Percentiles rank a stretch among this genome's conserved stretches.
Evolutionary conservation across 2,113 vertebrate species (phyloP).

Genomic region (Mungos mungo): DNA sequence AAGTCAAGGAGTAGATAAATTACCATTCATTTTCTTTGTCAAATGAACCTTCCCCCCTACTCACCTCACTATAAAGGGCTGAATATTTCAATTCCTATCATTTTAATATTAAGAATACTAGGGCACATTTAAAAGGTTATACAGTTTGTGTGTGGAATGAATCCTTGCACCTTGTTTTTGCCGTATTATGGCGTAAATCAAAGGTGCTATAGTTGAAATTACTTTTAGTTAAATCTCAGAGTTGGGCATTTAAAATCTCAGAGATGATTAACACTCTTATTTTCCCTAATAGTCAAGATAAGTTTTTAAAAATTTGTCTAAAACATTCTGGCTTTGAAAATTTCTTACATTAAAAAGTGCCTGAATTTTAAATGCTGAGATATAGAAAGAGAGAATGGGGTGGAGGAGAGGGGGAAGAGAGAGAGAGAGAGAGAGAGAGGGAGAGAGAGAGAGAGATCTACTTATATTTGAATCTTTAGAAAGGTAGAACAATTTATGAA

Average conservation of each 20-base stretch:
- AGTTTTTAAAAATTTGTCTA: background rate
- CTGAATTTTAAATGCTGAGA: background rate
- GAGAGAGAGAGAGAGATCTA: background rate
- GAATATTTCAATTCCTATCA: conserved; percentile 68
- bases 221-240: conserved; percentile 2
- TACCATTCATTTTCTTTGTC: conserved; percentile 53
- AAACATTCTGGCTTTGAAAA: background rate
- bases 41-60: conserved; percentile 14
- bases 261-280: background rate
- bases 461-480: background rate
- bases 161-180: background rate
- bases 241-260: conserved; percentile 9
- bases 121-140: conserved; percentile 73
- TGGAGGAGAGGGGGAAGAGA: background rate
- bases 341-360: background rate
- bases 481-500: background rate
- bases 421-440: background rate
- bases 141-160: background rate
- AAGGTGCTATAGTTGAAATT: background rate
- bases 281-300: background rate
- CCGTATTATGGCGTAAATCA: background rate
- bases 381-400: background rate
- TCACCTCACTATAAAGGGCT: conserved; percentile 28
- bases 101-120: conserved; percentile 63
- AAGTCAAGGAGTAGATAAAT: conserved; percentile 64